Conservation (phyloP, 2,797 vertebrate species). For the Muscicapa striata region DNA sequence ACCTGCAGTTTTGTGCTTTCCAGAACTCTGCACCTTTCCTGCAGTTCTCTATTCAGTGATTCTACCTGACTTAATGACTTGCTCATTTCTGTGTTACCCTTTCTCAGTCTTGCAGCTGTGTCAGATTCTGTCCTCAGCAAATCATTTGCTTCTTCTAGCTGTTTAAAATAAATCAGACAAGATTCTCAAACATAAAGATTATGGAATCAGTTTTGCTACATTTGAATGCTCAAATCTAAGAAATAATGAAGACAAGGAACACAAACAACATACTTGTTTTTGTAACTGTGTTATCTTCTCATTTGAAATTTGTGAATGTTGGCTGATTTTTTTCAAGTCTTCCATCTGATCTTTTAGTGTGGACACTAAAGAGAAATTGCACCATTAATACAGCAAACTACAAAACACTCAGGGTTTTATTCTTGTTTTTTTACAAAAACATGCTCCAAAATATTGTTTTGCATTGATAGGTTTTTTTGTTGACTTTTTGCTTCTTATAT, state of each 20-base stretch:
- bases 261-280: conserved; percentile 85
- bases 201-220: background rate
- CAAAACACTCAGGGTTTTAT: background rate
- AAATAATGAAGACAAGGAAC: background rate
- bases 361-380: conserved; percentile 82
- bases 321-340: conserved; percentile 92
- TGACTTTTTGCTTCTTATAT: background rate
- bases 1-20: conserved; percentile 88
- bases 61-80: conserved; percentile 93
- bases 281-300: conserved; percentile 94
- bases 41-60: conserved; percentile 90
- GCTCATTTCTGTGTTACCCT: conserved; percentile 92
- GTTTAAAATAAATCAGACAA: conserved; percentile 22
- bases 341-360: conserved; percentile 97
- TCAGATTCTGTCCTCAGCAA: conserved; percentile 94
- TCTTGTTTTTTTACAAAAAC: background rate
- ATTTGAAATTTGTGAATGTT: conserved; percentile 93
- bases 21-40: conserved; percentile 87
- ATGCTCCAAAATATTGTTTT: background rate
- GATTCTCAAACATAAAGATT: background rate
- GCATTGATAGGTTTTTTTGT: background rate
- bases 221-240: background rate
- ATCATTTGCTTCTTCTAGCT: conserved; percentile 97
- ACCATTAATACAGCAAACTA: background rate
- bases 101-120: conserved; percentile 91